A percentile compares a stretch with the other conserved stretches of the same genome.
These are phyloP conservation scores for Epizoanthus rinbou DNA, from an alignment of 92 coral and sea anemone genomes.

Conservation along the genomic window DNA sequence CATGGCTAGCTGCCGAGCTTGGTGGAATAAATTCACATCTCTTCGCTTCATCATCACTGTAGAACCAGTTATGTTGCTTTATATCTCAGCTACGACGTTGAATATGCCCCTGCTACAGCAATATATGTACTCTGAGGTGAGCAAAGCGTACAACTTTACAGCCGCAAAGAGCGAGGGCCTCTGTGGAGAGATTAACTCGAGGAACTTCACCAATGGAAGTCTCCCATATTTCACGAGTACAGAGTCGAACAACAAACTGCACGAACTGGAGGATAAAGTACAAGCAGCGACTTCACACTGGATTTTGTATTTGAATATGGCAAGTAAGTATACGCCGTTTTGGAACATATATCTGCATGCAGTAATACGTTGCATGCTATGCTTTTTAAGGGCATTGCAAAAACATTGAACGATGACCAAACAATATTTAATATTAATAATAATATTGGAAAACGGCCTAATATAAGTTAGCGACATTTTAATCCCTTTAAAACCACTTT, in stretches of 20 bases:
- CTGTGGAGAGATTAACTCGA: slow-evolving; percentile 25
- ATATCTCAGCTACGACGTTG: slow-evolving; percentile 36
- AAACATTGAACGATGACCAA: too few species aligned
- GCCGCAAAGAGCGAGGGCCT: slow-evolving; percentile 29
- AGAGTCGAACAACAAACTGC: neutral
- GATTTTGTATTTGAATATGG: slow-evolving; percentile 47
- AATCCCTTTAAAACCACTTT: too few species aligned
- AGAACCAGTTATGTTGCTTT: slow-evolving; percentile 42
- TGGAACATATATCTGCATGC: too few species aligned
- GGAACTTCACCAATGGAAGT: slow-evolving; percentile 19
- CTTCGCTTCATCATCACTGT: slow-evolving; percentile 42
- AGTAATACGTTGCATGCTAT: too few species aligned
- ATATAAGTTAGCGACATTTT: too few species aligned
- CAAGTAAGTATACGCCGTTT: slow-evolving; percentile 48
- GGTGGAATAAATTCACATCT: slow-evolving; percentile 15
- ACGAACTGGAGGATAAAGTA: slow-evolving; percentile 46
- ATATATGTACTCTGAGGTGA: slow-evolving; percentile 48
- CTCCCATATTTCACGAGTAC: neutral
- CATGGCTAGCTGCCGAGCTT: neutral
- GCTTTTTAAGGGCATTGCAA: too few species aligned
- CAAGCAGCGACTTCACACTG: slow-evolving; percentile 65
- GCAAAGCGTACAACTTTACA: slow-evolving; percentile 50
- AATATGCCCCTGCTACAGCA: slow-evolving; percentile 54
- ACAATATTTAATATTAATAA: too few species aligned
- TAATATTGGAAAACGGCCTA: too few species aligned